phyloP scores from a whole-genome alignment of 2,888 invertebrate genomes.

The Homarus gammarus region DNA sequence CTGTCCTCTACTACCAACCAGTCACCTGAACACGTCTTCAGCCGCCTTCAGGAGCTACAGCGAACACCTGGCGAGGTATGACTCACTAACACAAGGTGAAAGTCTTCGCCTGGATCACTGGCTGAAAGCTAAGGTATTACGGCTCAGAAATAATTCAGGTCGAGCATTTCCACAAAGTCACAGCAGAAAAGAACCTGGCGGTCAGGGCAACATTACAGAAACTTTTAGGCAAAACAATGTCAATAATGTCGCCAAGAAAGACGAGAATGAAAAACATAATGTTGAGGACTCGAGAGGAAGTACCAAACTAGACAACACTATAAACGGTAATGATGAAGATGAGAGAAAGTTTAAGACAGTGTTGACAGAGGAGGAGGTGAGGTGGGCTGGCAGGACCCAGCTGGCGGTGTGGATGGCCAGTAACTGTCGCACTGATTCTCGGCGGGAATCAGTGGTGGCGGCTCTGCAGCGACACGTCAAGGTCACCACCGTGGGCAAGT shows the following conservation, averaged over 20 bases:
- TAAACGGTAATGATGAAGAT: too few species aligned
- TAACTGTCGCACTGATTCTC: conserved; percentile 55
- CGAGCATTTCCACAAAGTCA: neutral
- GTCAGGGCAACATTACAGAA: neutral
- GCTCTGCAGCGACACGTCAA: conserved; percentile 11
- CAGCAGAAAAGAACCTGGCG: neutral
- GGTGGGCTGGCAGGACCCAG: conserved; percentile 31
- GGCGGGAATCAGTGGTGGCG: conserved; percentile 38
- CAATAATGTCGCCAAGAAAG: neutral
- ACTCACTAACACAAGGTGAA: neutral
- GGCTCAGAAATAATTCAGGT: neutral
- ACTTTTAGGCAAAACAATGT: neutral
- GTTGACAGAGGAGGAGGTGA: conserved; percentile 37
- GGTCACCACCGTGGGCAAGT: conserved; percentile 53
- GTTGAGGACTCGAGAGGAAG: neutral
- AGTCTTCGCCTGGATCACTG: neutral
- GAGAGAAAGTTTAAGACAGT: too few species aligned
- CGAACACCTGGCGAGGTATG: conserved; percentile 17
- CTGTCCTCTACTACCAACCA: neutral
- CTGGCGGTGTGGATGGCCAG: conserved; percentile 57
- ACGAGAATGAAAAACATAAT: neutral
- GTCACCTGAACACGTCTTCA: conserved; percentile 14
- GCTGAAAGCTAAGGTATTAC: neutral
- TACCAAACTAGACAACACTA: neutral
- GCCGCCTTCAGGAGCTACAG: conserved; percentile 22